These are phyloP conservation scores for Andricus quercusramuli DNA, from an alignment of 2,888 invertebrate genomes.

Conservation along the genomic window DNA sequence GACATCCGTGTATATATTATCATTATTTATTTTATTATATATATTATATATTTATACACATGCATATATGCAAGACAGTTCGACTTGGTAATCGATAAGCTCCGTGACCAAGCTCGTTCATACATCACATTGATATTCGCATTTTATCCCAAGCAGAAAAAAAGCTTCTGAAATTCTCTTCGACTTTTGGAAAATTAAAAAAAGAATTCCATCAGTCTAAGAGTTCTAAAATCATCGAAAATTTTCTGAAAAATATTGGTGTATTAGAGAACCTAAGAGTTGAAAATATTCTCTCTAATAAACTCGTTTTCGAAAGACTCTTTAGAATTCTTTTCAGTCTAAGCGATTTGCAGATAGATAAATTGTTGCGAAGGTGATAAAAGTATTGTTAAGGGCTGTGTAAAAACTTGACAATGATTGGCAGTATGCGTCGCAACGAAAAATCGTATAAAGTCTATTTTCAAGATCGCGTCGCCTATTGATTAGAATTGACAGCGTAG, in stretches of 20 bases:
- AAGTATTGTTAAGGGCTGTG: background rate
- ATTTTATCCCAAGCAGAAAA: background rate
- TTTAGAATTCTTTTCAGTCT: background rate
- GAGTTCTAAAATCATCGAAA: background rate
- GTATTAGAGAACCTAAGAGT: no score
- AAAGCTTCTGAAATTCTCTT: background rate
- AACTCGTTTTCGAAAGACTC: background rate
- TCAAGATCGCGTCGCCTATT: background rate
- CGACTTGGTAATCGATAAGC: constrained; percentile 53
- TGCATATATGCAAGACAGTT: constrained; percentile 76
- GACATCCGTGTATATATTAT: constrained; percentile 67
- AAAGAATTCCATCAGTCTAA: background rate
- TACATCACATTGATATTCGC: constrained; percentile 37
- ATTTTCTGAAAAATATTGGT: background rate
- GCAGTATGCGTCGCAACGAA: background rate
- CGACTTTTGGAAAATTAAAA: background rate
- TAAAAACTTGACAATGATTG: background rate
- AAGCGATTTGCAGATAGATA: background rate
- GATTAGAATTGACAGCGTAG: constrained; percentile 51
- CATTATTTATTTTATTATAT: constrained; percentile 58
- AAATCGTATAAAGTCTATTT: constrained; percentile 23
- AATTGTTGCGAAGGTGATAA: background rate
- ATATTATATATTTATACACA: constrained; percentile 54
- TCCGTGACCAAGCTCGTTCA: constrained; percentile 40
- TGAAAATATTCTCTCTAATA: no score